These are phyloP conservation scores for Protophormia terraenovae DNA, from an alignment of 2,888 invertebrate genomes.

Conservation along the genomic window DNA sequence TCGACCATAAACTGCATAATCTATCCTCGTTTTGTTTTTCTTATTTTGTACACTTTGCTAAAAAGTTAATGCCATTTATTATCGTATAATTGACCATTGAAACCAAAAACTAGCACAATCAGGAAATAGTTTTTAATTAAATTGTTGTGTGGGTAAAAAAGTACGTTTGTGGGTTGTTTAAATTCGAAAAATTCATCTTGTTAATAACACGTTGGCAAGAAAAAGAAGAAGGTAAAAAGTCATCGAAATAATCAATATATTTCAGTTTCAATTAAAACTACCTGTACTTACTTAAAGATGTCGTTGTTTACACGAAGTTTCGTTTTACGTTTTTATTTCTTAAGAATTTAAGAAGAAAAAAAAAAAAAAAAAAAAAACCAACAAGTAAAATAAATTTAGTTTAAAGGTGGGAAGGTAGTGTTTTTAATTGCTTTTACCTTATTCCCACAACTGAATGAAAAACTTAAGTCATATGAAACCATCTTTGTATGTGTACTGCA, in stretches of 20 bases:
- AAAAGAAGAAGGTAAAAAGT: background rate
- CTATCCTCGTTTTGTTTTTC: background rate
- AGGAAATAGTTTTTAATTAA: constrained; percentile 21
- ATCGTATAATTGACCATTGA: background rate
- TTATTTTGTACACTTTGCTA: background rate
- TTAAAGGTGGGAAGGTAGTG: background rate
- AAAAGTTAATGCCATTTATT: background rate
- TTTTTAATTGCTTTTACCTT: constrained; percentile 57
- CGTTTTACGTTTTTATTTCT: background rate
- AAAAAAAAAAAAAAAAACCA: no score
- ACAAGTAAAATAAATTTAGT: constrained; percentile 27
- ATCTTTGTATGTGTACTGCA: constrained; percentile 29
- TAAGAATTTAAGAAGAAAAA: no score
- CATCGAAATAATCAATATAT: background rate
- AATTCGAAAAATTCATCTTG: background rate
- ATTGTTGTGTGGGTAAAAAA: background rate
- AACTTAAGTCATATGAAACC: constrained; percentile 26
- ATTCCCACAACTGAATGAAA: background rate
- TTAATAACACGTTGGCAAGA: background rate
- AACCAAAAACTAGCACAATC: constrained; percentile 14
- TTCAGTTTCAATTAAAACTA: background rate
- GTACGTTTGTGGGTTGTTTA: background rate
- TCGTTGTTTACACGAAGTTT: background rate
- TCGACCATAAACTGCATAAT: background rate
- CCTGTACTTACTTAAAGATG: background rate